Evolutionary conservation across 2,113 vertebrate species (phyloP).

Genomic region (Entomyzon cyanotis): DNA sequence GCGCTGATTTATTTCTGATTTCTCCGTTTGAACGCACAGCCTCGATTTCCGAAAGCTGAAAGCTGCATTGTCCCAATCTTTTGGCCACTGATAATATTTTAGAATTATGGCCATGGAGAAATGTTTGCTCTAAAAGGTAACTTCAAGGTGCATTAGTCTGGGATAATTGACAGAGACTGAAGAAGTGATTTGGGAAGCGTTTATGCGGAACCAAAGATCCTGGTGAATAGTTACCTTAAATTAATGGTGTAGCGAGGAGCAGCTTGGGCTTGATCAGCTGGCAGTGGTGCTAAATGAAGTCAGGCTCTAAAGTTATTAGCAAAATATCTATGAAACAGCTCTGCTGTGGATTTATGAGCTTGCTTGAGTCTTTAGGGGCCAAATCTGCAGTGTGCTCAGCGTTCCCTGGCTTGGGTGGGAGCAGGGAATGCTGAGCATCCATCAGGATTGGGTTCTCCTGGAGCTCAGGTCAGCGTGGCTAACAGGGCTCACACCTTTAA

Average conservation of each 20-base stretch:
- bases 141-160: conserved; percentile 8
- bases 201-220: neutral
- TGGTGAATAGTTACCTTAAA: conserved; percentile 50
- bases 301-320: conserved; percentile 53
- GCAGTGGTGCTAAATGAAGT: neutral
- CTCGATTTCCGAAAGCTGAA: neutral
- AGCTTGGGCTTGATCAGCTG: conserved; percentile 42
- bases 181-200: conserved; percentile 7
- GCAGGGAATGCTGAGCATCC: neutral
- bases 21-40: neutral
- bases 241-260: conserved; percentile 5
- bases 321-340: neutral
- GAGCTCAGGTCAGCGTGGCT: neutral
- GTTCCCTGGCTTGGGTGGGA: neutral
- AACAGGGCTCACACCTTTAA: conserved; percentile 2
- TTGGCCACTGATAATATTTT: neutral
- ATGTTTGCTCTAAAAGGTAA: conserved; percentile 9
- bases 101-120: neutral
- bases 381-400: neutral
- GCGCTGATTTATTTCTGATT: neutral
- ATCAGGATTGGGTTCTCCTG: neutral
- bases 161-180: conserved; percentile 23
- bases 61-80: neutral
- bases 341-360: neutral
- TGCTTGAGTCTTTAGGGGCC: neutral